phyloP scores from a whole-genome alignment of 2,113 vertebrate genomes.

The Labrus mixtus region DNA sequence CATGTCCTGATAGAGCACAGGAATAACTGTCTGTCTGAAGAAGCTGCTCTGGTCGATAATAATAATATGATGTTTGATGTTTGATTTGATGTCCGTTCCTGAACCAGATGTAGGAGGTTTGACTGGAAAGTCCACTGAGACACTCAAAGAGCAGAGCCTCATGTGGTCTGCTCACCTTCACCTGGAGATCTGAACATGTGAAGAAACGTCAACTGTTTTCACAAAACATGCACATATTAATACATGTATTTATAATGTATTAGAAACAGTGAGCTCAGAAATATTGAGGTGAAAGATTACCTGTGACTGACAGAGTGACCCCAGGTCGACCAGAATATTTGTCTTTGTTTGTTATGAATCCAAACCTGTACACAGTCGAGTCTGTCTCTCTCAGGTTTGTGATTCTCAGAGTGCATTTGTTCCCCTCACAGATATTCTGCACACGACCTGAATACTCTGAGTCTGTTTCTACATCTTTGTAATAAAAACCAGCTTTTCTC shows the following conservation, averaged over 20 bases:
- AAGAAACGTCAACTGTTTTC: no score
- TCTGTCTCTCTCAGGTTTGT: constrained; percentile 33
- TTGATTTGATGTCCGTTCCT: background rate
- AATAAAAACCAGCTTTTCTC: background rate
- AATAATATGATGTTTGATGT: accelerated
- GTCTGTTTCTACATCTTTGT: background rate
- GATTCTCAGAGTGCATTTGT: constrained; percentile 2
- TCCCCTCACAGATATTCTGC: accelerated
- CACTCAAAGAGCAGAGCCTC: no score
- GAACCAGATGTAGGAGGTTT: constrained; percentile 21
- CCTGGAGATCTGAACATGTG: background rate
- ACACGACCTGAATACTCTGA: background rate
- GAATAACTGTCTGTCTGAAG: background rate
- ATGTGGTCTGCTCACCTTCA: background rate
- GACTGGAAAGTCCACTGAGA: no score
- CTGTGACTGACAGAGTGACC: constrained; percentile 35
- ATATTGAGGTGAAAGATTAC: constrained; percentile 17
- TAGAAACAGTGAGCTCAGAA: background rate
- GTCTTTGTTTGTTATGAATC: background rate
- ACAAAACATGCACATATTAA: no score
- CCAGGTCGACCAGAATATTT: background rate
- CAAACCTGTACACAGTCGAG: constrained; percentile 34
- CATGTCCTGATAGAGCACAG: background rate
- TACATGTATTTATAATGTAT: no score
- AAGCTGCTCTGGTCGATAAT: accelerated